Base-by-base conservation (phyloP, 2,113 vertebrate species). In the Scartelaos histophorus region DNA sequence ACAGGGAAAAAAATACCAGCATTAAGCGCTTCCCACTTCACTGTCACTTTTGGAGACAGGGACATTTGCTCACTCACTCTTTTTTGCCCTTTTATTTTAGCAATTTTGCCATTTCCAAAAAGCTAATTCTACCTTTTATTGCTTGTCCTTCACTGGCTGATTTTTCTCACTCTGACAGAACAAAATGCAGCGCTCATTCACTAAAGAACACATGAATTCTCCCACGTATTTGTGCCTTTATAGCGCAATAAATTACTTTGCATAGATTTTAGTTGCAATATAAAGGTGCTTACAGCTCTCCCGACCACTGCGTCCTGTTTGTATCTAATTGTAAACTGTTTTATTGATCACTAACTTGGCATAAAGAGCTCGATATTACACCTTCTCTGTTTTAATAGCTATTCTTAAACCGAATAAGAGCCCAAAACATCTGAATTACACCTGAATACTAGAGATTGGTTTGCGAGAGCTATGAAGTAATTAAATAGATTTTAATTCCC, bases 51-150 rank as follows among this genome's bases (percentile, higher is more conserved):
- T 66, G 70, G 67, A 76, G 82, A 80, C 54, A 19, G 78, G 74
- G 65, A 78, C 84, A 83, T 86, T 89, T 87, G 83, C 83, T 82
- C 85, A 74, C 73, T 83, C 85, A 70, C 78, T 82, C 67, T 81
- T 67, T 56, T 69, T 38, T 69, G 3, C 60, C 75, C 61, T 74
- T 61, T 73, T 13, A 49, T 79, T 76, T 78, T 69, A 71, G 79
- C 76, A 74, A 80, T 79, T 78, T 80, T 86, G 85, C 86, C 82
- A 84, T 86, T 82, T 75, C 73, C 56, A 73, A 82, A 85, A 34
- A 82, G 73, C 74, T 73, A 54, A 73, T 71, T 89, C 85, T 87
- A 78, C 82, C 73, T 78, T 83, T 75, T 56, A 69, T 64, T 75
- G 49, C 53, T 58, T n/a, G 58, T 29, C 35, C n/a, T 15, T 43